These are phyloP conservation scores for Cercocebus atys DNA, from an alignment of 2,113 vertebrate genomes.

Conservation along the genomic window DNA sequence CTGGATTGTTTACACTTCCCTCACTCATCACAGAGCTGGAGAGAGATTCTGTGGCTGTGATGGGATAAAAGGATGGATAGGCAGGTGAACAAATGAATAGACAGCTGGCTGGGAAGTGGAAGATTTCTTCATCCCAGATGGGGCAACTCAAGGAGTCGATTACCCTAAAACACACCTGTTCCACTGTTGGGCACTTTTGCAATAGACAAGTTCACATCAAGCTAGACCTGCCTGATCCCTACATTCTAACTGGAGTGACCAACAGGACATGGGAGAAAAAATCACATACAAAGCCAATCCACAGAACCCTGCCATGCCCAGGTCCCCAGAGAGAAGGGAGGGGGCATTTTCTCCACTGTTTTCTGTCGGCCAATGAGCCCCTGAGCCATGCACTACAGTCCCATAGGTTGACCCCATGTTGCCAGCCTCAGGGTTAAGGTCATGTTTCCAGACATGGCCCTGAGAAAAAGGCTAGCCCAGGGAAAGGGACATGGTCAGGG, in stretches of 20 bases:
- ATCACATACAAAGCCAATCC: background rate
- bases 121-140: background rate
- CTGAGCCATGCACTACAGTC: background rate
- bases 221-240: background rate
- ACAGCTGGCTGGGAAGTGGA: background rate
- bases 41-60: background rate
- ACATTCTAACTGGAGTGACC: too few species aligned
- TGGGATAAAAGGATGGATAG: background rate
- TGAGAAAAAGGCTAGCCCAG: background rate
- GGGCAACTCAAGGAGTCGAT: too few species aligned
- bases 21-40: background rate
- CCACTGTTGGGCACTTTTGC: background rate
- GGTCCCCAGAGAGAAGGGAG: background rate
- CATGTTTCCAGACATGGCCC: background rate
- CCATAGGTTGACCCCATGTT: too few species aligned
- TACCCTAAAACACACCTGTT: background rate
- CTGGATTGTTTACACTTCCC: background rate
- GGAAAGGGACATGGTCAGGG: background rate
- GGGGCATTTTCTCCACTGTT: background rate
- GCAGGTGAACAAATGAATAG: background rate
- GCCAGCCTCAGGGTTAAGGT: background rate
- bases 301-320: fast-evolving
- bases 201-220: background rate
- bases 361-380: background rate
- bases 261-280: background rate